Evolutionary conservation across 1,140 invertebrate species (phyloP).

Genomic region (Triops longicaudatus): DNA sequence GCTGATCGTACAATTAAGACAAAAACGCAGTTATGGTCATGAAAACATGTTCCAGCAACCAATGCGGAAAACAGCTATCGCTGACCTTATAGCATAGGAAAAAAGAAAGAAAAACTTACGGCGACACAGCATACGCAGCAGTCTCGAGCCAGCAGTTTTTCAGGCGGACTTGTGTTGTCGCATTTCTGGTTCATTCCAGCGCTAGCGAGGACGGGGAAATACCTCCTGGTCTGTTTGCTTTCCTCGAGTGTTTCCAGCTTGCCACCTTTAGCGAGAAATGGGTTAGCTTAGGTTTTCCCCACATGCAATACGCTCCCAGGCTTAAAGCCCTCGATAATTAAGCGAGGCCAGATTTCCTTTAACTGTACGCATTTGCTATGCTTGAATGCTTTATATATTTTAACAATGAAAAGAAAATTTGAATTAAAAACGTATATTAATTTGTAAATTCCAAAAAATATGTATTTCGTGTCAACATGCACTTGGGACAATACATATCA

Average conservation of each 20-base stretch:
- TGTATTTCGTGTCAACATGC: slow-evolving; percentile 9
- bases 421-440: background rate
- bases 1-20: too few species aligned
- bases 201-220: background rate
- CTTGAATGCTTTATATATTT: too few species aligned
- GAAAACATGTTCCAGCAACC: too few species aligned
- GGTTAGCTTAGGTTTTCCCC: background rate
- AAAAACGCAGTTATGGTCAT: too few species aligned
- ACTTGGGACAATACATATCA: slow-evolving; percentile 7
- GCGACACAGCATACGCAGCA: background rate
- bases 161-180: background rate
- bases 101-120: too few species aligned
- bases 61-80: too few species aligned
- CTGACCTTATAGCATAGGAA: too few species aligned
- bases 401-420: too few species aligned
- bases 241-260: background rate
- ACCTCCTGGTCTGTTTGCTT: background rate
- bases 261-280: background rate
- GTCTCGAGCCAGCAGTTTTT: background rate
- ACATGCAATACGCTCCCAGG: background rate
- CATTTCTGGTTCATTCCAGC: background rate
- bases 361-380: too few species aligned
- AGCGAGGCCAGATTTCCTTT: too few species aligned
- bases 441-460: slow-evolving; percentile 13
- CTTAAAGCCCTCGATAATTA: background rate